Evolutionary conservation across 2,797 vertebrate species (phyloP).

Genomic region (Leuciscus waleckii): DNA sequence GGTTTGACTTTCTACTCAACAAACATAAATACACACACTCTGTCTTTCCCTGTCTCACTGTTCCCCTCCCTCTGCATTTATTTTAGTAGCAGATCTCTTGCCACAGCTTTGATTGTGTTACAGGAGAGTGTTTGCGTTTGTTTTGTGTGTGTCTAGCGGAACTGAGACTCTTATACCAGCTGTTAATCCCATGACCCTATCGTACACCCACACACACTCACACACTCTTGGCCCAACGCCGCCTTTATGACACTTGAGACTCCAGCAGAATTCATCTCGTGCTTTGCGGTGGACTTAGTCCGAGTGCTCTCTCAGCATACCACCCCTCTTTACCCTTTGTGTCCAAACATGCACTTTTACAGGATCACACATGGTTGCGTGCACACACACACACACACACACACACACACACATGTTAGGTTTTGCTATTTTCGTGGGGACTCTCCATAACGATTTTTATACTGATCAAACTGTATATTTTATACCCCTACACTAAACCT

Average conservation of each 20-base stretch:
- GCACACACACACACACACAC: neutral
- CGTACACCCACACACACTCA: constrained; percentile 64
- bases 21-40: constrained; percentile 33
- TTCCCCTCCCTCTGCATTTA: constrained; percentile 67
- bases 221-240: constrained; percentile 29
- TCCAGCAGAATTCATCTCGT: constrained; percentile 44
- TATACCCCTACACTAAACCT: no score
- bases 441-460: no score
- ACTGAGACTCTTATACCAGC: constrained; percentile 48
- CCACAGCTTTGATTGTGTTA: constrained; percentile 78
- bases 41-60: constrained; percentile 66
- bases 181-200: constrained; percentile 60
- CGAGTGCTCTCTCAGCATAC: constrained; percentile 41
- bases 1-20: constrained; percentile 66
- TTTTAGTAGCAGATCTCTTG: constrained; percentile 76
- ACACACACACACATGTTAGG: neutral
- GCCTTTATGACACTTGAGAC: constrained; percentile 56
- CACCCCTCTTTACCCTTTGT: constrained; percentile 34
- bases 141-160: constrained; percentile 50
- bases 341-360: constrained; percentile 45
- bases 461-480: no score
- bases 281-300: constrained; percentile 41
- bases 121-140: constrained; percentile 74
- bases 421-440: no score
- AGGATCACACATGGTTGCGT: constrained; percentile 38